phyloP scores from a whole-genome alignment of 2,888 invertebrate genomes.

The Alviniconcha strummeri region DNA sequence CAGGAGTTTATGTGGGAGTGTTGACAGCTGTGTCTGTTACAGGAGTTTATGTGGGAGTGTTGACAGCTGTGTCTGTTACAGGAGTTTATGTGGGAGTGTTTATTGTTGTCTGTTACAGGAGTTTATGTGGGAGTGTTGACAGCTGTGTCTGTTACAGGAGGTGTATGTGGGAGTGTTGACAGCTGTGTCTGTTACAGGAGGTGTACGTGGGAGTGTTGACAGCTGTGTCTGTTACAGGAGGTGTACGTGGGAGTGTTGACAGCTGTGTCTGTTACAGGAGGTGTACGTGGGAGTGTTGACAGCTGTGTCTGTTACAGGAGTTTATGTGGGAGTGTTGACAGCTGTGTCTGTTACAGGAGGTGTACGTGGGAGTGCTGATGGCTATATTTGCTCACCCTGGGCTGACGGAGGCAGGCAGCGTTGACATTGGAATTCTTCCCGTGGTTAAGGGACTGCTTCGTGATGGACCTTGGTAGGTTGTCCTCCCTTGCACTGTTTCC shows the following conservation, averaged over 20 bases:
- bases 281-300: not conserved
- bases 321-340: no score
- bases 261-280: slow-evolving; percentile 31
- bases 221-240: not conserved
- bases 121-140: no score
- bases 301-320: not conserved
- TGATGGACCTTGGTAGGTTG: slow-evolving; percentile 57
- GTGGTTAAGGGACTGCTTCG: slow-evolving; percentile 51
- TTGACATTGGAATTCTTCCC: slow-evolving; percentile 55
- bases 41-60: slow-evolving; percentile 57
- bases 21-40: slow-evolving; percentile 11
- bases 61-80: slow-evolving; percentile 16
- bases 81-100: not conserved
- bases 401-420: slow-evolving; percentile 41
- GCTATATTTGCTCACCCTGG: slow-evolving; percentile 33
- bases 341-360: slow-evolving; percentile 44
- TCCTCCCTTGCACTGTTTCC: no score
- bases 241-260: not conserved
- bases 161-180: not conserved
- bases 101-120: not conserved
- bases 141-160: not conserved
- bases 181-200: slow-evolving; percentile 40
- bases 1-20: no score
- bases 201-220: not conserved
- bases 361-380: slow-evolving; percentile 53